Percentiles rank a stretch among this genome's conserved stretches.
These are phyloP conservation scores for Sitta europaea DNA, from an alignment of 2,113 vertebrate species.

Conservation along the genomic window DNA sequence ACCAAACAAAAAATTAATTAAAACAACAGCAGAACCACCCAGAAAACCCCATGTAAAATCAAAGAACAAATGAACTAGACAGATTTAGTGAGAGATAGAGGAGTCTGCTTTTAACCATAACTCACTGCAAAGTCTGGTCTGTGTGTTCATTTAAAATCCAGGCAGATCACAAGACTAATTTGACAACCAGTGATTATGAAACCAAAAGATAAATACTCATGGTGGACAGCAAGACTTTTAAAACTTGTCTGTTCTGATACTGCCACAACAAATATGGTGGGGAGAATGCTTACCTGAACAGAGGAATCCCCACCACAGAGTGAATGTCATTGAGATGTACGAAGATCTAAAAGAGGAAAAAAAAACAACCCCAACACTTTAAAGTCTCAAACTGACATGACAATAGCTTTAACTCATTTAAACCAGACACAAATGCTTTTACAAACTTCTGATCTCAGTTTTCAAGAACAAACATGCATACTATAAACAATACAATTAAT, in stretches of 20 bases:
- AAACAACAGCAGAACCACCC: neutral
- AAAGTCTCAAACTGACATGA: neutral
- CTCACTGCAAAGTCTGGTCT: neutral
- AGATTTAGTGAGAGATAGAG: neutral
- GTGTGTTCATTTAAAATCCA: neutral
- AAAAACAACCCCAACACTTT: neutral
- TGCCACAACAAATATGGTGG: neutral
- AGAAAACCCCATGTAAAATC: neutral
- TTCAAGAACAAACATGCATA: neutral
- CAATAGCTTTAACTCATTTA: neutral
- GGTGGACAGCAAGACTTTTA: neutral
- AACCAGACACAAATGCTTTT: neutral
- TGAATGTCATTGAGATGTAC: conserved; percentile 84
- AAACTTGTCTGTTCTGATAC: neutral
- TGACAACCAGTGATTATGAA: neutral
- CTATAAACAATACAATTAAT: neutral
- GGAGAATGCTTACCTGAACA: conserved; percentile 78
- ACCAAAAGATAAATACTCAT: neutral
- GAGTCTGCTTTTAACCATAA: neutral
- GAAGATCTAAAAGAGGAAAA: conserved; percentile 76
- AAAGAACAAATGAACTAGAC: neutral
- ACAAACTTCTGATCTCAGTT: neutral
- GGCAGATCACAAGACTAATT: neutral
- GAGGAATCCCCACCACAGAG: conserved; percentile 84
- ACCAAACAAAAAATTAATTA: neutral